phyloP scores from a whole-genome alignment of 2,113 vertebrate species.

The Semnornis frantzii region DNA sequence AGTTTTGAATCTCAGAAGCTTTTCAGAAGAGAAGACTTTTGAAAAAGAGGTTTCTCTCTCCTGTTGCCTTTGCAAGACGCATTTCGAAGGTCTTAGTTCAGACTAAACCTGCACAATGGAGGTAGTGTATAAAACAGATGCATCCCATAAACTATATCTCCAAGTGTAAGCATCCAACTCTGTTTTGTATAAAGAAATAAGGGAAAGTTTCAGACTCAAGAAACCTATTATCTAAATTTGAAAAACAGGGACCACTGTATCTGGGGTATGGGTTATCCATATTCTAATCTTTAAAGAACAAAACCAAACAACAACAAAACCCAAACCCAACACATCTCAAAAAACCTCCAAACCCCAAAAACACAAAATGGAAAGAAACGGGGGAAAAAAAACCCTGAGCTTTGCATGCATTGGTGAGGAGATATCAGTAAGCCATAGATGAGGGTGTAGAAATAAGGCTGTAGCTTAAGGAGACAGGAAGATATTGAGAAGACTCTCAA shows the following conservation, averaged over 20 bases:
- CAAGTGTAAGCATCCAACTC: neutral
- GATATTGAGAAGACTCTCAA: neutral
- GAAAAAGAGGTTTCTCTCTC: neutral
- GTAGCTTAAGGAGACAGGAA: neutral
- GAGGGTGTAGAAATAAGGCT: neutral
- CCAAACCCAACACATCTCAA: too few species aligned
- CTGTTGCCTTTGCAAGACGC: neutral
- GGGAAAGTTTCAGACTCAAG: neutral
- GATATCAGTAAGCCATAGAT: neutral
- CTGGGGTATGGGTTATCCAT: neutral
- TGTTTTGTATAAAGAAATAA: neutral
- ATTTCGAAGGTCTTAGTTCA: neutral
- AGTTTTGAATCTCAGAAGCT: neutral
- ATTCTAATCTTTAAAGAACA: neutral
- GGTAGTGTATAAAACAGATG: neutral
- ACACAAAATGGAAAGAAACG: neutral
- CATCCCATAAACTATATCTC: neutral
- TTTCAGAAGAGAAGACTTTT: neutral
- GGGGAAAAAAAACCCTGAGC: neutral
- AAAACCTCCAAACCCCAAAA: neutral
- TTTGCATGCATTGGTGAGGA: neutral
- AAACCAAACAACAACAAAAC: neutral
- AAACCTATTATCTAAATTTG: neutral
- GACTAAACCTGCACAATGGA: neutral
- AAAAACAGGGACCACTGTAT: neutral